phyloP scores from a whole-genome alignment of 92 coral and sea anemone genomes.

The Porites cylindrica region DNA sequence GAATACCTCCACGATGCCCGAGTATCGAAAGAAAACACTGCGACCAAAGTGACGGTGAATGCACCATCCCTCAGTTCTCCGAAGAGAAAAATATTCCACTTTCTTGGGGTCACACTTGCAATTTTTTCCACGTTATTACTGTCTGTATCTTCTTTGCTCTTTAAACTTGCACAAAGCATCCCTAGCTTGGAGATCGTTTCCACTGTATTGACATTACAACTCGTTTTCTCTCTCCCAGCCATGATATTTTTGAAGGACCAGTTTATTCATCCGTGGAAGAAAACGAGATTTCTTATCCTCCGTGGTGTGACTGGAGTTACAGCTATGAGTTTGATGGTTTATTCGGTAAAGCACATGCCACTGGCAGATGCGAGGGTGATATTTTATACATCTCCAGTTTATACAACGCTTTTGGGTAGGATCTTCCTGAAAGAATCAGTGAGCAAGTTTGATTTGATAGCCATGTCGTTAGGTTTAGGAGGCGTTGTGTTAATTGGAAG shows the following conservation, averaged over 20 bases:
- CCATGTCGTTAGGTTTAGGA: constrained; percentile 56
- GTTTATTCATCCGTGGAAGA: constrained; percentile 43
- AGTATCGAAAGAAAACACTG: background rate
- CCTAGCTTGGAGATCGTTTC: constrained; percentile 65
- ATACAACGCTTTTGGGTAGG: constrained; percentile 76
- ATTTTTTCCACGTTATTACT: constrained; percentile 35
- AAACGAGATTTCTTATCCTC: constrained; percentile 36
- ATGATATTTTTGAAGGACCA: constrained; percentile 55
- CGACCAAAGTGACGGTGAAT: background rate
- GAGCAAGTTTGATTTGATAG: constrained; percentile 55
- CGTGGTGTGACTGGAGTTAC: constrained; percentile 61
- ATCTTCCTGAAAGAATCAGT: constrained; percentile 69
- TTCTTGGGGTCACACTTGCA: constrained; percentile 18
- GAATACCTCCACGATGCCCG: background rate
- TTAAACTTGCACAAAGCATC: constrained; percentile 60
- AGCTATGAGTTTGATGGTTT: constrained; percentile 60
- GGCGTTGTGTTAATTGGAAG: constrained; percentile 72
- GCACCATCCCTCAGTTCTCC: too few relatives aligned
- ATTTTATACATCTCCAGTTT: constrained; percentile 75
- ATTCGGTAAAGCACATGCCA: constrained; percentile 84
- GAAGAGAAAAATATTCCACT: background rate
- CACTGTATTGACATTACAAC: constrained; percentile 49
- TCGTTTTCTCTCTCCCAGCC: constrained; percentile 59
- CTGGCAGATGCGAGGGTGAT: constrained; percentile 86
- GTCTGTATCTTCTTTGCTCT: constrained; percentile 38